Percentiles rank a stretch among this genome's conserved stretches.
Evolutionary conservation across 1,140 invertebrate genomes (phyloP).

Genomic region (Cheumatopsyche charites): DNA sequence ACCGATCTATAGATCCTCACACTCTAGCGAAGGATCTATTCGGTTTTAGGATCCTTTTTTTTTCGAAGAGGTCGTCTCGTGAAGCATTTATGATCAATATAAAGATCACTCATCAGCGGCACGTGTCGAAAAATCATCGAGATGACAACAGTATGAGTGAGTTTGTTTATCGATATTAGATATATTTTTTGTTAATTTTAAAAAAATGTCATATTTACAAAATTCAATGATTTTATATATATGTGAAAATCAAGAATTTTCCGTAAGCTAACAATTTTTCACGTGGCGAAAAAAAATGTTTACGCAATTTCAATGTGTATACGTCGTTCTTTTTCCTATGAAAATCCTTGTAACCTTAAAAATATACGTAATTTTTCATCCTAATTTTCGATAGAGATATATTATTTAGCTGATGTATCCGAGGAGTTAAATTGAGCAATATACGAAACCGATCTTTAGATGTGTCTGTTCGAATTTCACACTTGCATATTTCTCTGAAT

Average conservation of each 20-base stretch:
- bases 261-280: not conserved
- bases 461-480: not conserved
- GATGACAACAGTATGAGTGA: conserved; percentile 28
- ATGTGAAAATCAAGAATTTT: too few species aligned
- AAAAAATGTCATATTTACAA: too few species aligned
- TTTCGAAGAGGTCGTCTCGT: too few species aligned
- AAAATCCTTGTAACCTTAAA: not conserved
- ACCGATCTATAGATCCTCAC: not conserved
- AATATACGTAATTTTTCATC: too few species aligned
- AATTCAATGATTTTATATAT: too few species aligned
- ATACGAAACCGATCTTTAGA: too few species aligned
- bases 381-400: not conserved
- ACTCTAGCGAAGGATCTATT: not conserved
- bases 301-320: not conserved
- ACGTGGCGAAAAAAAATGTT: not conserved
- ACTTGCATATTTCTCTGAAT: conserved; percentile 7
- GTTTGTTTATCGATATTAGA: too few species aligned
- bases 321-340: not conserved
- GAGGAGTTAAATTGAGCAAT: too few species aligned
- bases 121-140: conserved; percentile 27
- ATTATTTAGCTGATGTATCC: too few species aligned
- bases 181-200: too few species aligned
- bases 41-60: too few species aligned
- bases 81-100: conserved; percentile 22
- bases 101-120: conserved; percentile 21